Base-by-base conservation (phyloP, 2,797 vertebrate genomes). In the Gymnothorax reevesii region DNA sequence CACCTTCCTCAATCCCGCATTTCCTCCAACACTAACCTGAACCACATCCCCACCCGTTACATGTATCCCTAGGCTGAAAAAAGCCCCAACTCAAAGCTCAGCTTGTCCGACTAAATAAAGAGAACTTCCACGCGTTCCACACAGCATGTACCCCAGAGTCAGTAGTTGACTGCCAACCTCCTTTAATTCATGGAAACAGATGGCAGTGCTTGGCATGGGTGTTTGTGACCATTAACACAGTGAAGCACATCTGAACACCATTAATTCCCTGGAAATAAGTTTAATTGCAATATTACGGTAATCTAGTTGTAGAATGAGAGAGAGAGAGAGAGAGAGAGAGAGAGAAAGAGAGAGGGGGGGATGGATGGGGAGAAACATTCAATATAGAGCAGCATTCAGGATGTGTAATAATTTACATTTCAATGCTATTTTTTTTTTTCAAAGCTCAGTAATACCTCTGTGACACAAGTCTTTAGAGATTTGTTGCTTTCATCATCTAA, bases 221-320 rank as follows among this genome's bases (percentile, higher is more conserved):
- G 66, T 64, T 25, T n/a, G 3, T 27, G 49, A n/a, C 75, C 75
- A 87, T 85, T 66, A 87, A 83, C 77, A 85, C 54, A 10, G 64
- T 52, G 25, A 57, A 82, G 33, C 62, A 82, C 75, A 85, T 85
- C 77, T 87, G 79, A 85, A 60, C 54, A 62, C 66, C 66, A 85
- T 87, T 77, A 83, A 82, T 71, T 82, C 77, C 57, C 54, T 71
- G 57, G 33, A 87, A 85, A 83, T 60, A 10, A 20, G 17, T 85
- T 25, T 87, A 85, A 87, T 85, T 85, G 59, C 25, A 62, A 82
- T 82, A 87, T 85, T 85, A 25, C 22, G 25, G 20, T 79, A 62
- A 84, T 84, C 52, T 49, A 66, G 15, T 52, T 80, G 69, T 79
- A 52, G 66, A 64, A 80, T 64, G 25, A 17, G 57, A 82, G 49